Base-by-base conservation (phyloP, 1,140 invertebrate species). In the Triops longicaudatus region DNA sequence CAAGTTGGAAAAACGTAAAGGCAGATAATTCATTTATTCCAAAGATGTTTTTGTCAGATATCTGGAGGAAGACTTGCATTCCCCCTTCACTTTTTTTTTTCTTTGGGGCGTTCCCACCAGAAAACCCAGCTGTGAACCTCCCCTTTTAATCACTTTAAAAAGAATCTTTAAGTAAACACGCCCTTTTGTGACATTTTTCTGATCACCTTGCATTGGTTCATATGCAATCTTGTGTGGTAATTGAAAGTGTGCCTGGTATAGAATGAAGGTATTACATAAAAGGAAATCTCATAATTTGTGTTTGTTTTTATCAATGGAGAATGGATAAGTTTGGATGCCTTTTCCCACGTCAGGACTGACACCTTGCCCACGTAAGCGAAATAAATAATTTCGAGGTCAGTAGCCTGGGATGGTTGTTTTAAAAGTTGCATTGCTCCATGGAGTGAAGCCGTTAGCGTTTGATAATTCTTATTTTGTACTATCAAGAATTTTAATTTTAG, bases 161-260 rank as follows among this genome's bases (percentile, higher is more conserved):
- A n/a, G 17, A 6, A 3, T 63, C 50, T 17, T 6, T 22, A 63
- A 17, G 10, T 0, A 17, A 14, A 17, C 50, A 9, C 50, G 17
- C 22, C 14, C 50, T 14, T 63, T 63, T 63, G 5, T n/a, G 50
- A 37, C 31, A 37, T 37, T 37, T 7, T 63, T 63, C 50, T 63
- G 50, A 63, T 63, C 50, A 63, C 14, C 50, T 63, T 63, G n/a
- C 22, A 14, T 63, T 63, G 22, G 22, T 63, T 22, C 22, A 63
- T 63, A 63, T 63, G 50, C 50, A 63, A 63, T 63, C 50, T 63
- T 63, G 50, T 63, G 50, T 63, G 50, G 50, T 37, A 37, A 63
- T n/a, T 63, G 50, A 63, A 63, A 63, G 50, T 22, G 50, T 63
- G 50, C 17, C 50, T n/a, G 50, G 50, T 63, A 22, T 5, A 63